These are phyloP conservation scores for Loris lydekkerianus DNA, from an alignment of 2,797 vertebrate species.

Conservation along the genomic window DNA sequence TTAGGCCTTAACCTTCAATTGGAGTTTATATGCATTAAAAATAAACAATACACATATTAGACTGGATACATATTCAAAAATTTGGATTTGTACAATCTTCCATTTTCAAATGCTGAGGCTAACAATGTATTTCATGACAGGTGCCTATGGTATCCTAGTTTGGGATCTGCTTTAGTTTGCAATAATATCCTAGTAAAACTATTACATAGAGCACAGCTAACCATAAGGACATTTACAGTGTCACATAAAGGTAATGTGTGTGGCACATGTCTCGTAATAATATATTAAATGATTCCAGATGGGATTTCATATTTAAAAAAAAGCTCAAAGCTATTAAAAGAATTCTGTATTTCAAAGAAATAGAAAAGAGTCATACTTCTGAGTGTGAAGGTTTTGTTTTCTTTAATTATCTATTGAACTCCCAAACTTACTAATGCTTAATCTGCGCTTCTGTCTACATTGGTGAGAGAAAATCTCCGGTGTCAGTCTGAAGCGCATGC, in stretches of 20 bases:
- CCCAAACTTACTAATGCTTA: constrained; percentile 52
- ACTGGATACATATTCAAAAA: constrained; percentile 18
- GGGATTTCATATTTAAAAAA: constrained; percentile 56
- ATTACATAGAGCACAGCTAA: neutral
- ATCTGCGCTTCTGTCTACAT: neutral
- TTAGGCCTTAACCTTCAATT: neutral
- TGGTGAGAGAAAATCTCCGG: neutral
- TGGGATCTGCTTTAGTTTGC: constrained; percentile 64
- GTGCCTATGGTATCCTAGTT: constrained; percentile 55
- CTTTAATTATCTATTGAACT: constrained; percentile 67
- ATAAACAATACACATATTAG: neutral
- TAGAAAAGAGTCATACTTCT: constrained; percentile 49
- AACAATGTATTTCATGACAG: constrained; percentile 50
- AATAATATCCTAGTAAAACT: constrained; percentile 28
- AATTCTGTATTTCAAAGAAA: constrained; percentile 7
- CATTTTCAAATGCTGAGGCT: constrained; percentile 50
- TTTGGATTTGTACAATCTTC: constrained; percentile 23
- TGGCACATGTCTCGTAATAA: neutral
- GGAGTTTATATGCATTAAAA: constrained; percentile 36
- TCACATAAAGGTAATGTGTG: neutral
- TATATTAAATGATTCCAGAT: constrained; percentile 50
- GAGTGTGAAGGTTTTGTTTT: constrained; percentile 72
- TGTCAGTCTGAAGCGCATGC: neutral
- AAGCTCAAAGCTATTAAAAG: constrained; percentile 44
- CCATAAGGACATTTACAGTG: neutral